Base-by-base conservation (phyloP, 2,888 invertebrate species). In the Drosophila diplacantha region DNA sequence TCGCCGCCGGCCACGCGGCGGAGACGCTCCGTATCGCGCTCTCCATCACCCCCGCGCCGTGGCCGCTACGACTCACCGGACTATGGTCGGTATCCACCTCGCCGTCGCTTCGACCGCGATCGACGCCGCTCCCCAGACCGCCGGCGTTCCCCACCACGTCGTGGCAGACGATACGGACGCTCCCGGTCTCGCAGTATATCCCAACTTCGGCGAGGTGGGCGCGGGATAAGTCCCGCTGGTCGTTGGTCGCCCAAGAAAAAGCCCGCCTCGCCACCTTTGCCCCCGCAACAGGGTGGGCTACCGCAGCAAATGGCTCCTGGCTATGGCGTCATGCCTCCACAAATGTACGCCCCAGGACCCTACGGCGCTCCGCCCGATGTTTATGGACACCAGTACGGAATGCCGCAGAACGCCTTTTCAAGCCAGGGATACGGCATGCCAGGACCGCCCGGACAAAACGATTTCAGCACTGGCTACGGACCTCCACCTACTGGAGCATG, bases 211-310 rank as follows among this genome's bases (percentile, higher is more conserved):
- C 75, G 82, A 16, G 74, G 83, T 3, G 76, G 76, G 50, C 72
- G 80, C 31, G 76, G 75, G 0, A 5, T 46, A 3, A 79, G 76
- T 58, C 81, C 76, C 5, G 32, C 18, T 2, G 53, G 67, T 5
- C 84, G 86, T 12, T 87, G 87, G 87, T 87, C 87, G 1, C 87
- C 87, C 3, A 87, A 86, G 47, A 87, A 76, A 26, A 81, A 81
- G 26, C 80, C 81, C 12, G 62, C 82, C n/a, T 78, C 85, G 14
- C 82, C 85, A 3, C 81, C 85, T 14, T 64, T 75, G 38, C 78
- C 83, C 14, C 77, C 75, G 32, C 62, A 74, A 8, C 81, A 77
- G 46, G 61, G 52, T 20, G 72, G 58, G 24, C 69, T 72, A 7
- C 75, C 72, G 22, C 38, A 64, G 16, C 49, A 69, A 12, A 73